Conservation (phyloP, 2,113 vertebrate genomes). For the human region DNA sequence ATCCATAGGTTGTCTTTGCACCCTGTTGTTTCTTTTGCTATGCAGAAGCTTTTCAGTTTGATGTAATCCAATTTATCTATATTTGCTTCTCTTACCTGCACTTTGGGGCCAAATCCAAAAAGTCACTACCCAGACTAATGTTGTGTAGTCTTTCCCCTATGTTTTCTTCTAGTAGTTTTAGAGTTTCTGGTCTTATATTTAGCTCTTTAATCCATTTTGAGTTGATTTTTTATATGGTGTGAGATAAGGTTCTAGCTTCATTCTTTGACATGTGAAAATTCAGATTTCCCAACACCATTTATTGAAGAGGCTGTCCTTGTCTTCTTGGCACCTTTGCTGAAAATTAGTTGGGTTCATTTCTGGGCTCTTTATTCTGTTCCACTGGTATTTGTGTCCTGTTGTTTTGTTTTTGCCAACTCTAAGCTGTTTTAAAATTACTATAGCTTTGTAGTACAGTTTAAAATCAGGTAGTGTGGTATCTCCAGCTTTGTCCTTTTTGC, state of each 20-base stretch:
- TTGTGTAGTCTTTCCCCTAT: neutral
- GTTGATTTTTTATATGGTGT: neutral
- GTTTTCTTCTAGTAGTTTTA: neutral
- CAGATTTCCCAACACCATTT: neutral
- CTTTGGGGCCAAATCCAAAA: neutral
- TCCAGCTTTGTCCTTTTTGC: neutral
- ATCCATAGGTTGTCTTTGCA: neutral
- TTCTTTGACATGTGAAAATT: neutral
- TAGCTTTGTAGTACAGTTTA: neutral
- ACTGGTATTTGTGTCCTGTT: neutral
- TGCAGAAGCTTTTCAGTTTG: neutral
- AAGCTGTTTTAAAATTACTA: neutral
- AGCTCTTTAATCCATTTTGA: neutral
- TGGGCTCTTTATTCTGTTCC: neutral
- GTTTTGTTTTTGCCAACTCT: neutral
- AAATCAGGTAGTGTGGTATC: neutral
- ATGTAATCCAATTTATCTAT: neutral
- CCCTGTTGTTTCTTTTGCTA: neutral
- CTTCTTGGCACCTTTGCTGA: neutral
- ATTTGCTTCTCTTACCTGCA: neutral
- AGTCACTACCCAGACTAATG: neutral
- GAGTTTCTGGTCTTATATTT: neutral
- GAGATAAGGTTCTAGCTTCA: neutral
- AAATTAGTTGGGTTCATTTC: neutral
- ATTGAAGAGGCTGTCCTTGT: neutral